Evolutionary conservation across 2,888 invertebrate genomes (phyloP).

Genomic region (Pyrgus malvae): DNA sequence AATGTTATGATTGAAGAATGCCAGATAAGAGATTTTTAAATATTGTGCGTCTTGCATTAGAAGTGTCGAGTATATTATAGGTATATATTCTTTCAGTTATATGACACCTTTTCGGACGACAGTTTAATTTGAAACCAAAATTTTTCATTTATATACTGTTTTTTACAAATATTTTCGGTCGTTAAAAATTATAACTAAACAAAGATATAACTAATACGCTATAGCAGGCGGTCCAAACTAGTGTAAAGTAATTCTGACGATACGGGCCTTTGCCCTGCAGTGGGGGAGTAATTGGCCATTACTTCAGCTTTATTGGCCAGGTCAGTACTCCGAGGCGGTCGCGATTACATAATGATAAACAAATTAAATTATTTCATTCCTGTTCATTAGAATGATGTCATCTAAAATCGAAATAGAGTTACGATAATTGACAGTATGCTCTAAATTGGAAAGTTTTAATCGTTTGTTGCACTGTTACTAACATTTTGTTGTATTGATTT

Average conservation of each 20-base stretch:
- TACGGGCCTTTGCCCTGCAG: conserved; percentile 36
- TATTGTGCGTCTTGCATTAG: too few relatives aligned
- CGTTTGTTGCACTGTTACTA: conserved; percentile 1
- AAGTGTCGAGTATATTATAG: too few relatives aligned
- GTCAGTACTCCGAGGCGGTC: conserved; percentile 37
- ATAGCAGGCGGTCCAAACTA: neutral
- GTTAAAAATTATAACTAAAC: neutral
- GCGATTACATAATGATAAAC: conserved; percentile 40
- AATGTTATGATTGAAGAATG: too few relatives aligned
- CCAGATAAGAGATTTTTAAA: too few relatives aligned
- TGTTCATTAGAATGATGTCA: conserved; percentile 38
- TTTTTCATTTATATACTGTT: too few relatives aligned
- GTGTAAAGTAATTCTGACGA: conserved; percentile 6
- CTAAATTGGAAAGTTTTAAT: conserved; percentile 16
- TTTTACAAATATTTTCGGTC: too few relatives aligned
- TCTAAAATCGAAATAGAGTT: conserved; percentile 26
- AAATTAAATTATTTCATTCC: conserved; percentile 39
- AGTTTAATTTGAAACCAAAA: too few relatives aligned
- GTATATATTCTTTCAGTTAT: too few relatives aligned
- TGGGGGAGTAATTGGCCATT: conserved; percentile 36
- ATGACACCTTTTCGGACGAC: too few relatives aligned
- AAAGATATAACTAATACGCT: neutral
- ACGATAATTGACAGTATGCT: conserved; percentile 17
- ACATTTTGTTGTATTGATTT: neutral
- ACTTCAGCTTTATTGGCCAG: conserved; percentile 39